Evolutionary conservation across 2,797 vertebrate species (phyloP).

Genomic region (Lates japonicus): DNA sequence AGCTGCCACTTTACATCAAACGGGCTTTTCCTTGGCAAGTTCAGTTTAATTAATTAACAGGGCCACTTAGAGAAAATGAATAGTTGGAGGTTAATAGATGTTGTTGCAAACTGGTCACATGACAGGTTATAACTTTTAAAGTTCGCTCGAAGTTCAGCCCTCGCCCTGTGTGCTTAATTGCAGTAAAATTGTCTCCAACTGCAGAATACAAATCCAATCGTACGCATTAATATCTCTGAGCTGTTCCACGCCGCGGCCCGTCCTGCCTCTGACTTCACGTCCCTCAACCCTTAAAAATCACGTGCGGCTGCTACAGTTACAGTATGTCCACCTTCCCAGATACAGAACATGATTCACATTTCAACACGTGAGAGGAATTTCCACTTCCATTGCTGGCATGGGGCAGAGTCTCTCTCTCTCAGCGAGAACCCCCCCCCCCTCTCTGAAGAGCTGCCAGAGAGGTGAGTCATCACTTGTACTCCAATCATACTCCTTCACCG

Average conservation of each 20-base stretch:
- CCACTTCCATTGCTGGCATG: slow-evolving; percentile 41
- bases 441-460: slow-evolving; percentile 34
- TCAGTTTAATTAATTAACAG: slow-evolving; percentile 55
- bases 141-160: slow-evolving; percentile 17
- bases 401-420: slow-evolving; percentile 6
- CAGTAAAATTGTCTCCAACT: slow-evolving; percentile 1
- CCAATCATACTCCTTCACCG: slow-evolving; percentile 2
- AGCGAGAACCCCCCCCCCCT: slow-evolving; percentile 17
- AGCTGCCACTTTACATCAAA: slow-evolving; percentile 42
- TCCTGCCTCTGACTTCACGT: slow-evolving; percentile 6
- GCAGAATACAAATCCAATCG: slow-evolving; percentile 6
- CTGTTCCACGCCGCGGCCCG: background rate
- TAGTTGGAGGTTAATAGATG: slow-evolving; percentile 42
- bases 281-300: slow-evolving; percentile 11
- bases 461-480: slow-evolving; percentile 48
- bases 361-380: slow-evolving; percentile 50
- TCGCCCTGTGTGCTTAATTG: slow-evolving; percentile 18
- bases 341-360: slow-evolving; percentile 50
- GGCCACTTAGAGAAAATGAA: slow-evolving; percentile 57
- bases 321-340: slow-evolving; percentile 23
- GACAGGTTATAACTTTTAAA: slow-evolving; percentile 26
- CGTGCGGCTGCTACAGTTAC: slow-evolving; percentile 20
- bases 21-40: slow-evolving; percentile 39
- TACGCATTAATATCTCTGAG: slow-evolving; percentile 6
- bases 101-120: slow-evolving; percentile 25